Evolutionary conservation across 2,113 vertebrate species (phyloP), one percentile per base, ranked within the genome.

Genomic region (Telmatochromis sp.): DNA sequence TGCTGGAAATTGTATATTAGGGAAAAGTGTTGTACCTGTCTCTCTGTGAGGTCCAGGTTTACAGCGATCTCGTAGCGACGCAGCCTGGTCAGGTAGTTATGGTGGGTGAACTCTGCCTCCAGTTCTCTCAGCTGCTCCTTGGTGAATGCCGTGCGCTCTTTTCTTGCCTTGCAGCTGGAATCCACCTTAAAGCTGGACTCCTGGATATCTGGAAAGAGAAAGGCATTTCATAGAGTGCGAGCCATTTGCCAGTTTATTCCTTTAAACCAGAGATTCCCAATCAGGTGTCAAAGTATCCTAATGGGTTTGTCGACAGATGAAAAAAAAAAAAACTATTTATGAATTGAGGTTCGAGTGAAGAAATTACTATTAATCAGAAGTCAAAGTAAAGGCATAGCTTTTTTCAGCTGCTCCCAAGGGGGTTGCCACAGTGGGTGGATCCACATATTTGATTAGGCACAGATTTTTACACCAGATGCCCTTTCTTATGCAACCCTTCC

Each of bases 11-110:
- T 17, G 21, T 45, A 33, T 13, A 45, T 10, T 28, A 7, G 17
- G n/a, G 19, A 9, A 63, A 55, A 47, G 21, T 1, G 15, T 21
- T 0, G 21, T 93, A 99, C 98, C 97, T 99, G 98, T 97, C 98
- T 97, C 93, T 99, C 98, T 0, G 98, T 99, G 95, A 99, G 98
- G 90, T 99, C 98, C 95, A 99, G 96, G 94, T 99, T 99, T 79
- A 99, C 98, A 0, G 98, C 98, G 31, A 99, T 99, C 96, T 99
- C 98, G 0, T 99, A 99, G 96, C 98, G 97, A 13, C 98, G 97
- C 28, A 99, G 97, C 63, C 98, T 92, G 5, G 98, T 99, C 97
- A 99, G 93, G 94, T 99, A 99, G 96, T 99, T 99, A 6, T 99
- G 98, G 88, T 99, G 98, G 17, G 98, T 97, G 83, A 99, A 99